Evolutionary conservation across 2,888 invertebrate species (phyloP), one percentile per base, ranked within the genome.

Genomic region (Tethea ocularis): DNA sequence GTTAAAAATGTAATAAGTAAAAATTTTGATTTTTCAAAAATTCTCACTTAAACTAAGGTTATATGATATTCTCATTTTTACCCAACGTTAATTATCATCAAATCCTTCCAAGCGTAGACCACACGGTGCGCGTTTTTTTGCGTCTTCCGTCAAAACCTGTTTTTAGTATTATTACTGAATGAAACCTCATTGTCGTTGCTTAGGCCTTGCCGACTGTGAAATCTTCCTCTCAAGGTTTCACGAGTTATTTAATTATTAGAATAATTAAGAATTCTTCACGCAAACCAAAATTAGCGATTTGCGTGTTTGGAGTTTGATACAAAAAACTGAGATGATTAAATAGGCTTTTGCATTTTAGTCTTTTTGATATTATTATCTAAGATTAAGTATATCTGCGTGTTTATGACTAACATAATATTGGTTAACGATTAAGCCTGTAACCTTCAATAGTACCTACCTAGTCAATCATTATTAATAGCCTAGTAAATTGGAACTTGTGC

Each of bases 141-240:
- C 82, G 75, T 78, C 80, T 82, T 84, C 87, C 83, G 82, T 58
- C 62, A 60, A 71, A 83, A 88, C 89, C 80, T 71, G 87, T 88
- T 84, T 63, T 64, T 62, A 56, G 57, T 64, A 66, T 66, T 61
- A 61, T 56, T 58, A 64, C 46, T 46, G 23, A 71, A 65, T 70
- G 70, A 74, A 68, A 68, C 67, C 64, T 65, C 61, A 61, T 60
- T 63, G 59, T 46, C 46, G 10, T 20, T 46, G 20, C 51, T 56
- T 24, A 53, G 13, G 55, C 38, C 23, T 63, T 15, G 52, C 55
- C 54, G 59, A 58, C 61, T 66, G 61, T 58, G 57, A 67, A 68
- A 61, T 62, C 67, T 68, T 60, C 63, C 66, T 62, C 57, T 61
- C 57, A 63, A 68, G 57, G 60, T 57, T 67, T 58, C 51, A 56